phyloP scores from a whole-genome alignment of 2,113 vertebrate genomes.

The Archilochus colubris region DNA sequence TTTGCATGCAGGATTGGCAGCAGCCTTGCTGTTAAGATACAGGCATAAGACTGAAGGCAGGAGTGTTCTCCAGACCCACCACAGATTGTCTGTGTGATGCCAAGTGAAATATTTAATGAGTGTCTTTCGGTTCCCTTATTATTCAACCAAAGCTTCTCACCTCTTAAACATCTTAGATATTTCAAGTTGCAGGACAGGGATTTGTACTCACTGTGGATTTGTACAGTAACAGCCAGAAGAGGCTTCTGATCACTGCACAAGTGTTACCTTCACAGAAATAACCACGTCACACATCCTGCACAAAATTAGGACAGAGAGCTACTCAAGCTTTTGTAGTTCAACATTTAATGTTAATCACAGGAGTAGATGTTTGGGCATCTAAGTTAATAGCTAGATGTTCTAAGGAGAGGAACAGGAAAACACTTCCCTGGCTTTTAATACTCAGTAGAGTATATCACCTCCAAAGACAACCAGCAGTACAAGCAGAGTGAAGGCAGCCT shows the following conservation, averaged over 20 bases:
- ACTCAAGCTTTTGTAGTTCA: neutral
- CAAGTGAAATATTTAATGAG: neutral
- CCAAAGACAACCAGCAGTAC: neutral
- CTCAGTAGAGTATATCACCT: neutral
- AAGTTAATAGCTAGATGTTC: neutral
- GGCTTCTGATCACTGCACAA: neutral
- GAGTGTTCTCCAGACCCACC: neutral
- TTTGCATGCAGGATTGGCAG: neutral
- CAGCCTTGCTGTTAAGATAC: neutral
- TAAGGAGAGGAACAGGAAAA: neutral
- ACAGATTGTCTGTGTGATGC: neutral
- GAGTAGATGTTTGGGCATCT: neutral
- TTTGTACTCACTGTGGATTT: neutral
- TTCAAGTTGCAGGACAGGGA: neutral
- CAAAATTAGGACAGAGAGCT: neutral
- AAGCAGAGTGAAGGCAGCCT: neutral
- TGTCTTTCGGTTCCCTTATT: neutral
- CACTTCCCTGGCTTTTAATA: neutral
- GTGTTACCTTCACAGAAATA: neutral
- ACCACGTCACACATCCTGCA: neutral
- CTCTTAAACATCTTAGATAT: neutral
- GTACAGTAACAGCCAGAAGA: fast-evolving
- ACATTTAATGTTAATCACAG: neutral
- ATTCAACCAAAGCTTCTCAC: neutral
- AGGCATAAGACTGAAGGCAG: neutral